Base-by-base conservation (phyloP, 2,888 invertebrate genomes). In the Drosophila tanythrix region DNA sequence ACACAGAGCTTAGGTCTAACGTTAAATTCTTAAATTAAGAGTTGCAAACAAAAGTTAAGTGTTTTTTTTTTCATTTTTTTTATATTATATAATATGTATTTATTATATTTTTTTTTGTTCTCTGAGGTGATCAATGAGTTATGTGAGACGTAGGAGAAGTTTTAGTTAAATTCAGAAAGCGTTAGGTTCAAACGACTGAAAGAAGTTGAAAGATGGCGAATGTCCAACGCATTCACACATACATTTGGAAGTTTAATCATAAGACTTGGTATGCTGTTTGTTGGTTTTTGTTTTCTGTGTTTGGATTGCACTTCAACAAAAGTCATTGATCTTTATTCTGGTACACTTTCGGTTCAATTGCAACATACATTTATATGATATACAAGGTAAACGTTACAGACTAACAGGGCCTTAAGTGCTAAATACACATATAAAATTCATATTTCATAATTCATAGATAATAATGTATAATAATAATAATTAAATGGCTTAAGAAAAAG, bases 291-390 rank as follows among this genome's bases (percentile, higher is more conserved):
- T 83, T 72, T 70, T 53, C 72, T 77, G 73, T 80, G 77, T 79
- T 76, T 68, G 63, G 74, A 63, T 88, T 87, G 74, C 79, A 83
- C 79, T 91, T 82, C 83, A 90, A 91, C 91, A 89, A 91, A 91
- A 92, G 81, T 91, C 90, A 91, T 92, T 91, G 90, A 91, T 89
- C 91, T 92, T 92, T 92, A 92, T 92, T 91, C 86, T 83, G 81
- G 82, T 85, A 90, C 90, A 90, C 83, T 79, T 83, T 90, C 78
- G 74, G 79, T 88, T 90, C 87, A 76, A 88, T 86, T 88, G 85
- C 85, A 86, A 86, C 85, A 86, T 86, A 89, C 90, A 88, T 84
- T 84, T 68, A 85, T 84, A 76, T 75, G 81, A 86, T 91, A 86
- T 75, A 78, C 83, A 88, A 84, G 82, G 67, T 75, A 77, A 79